Evolutionary conservation across 2,888 invertebrate genomes (phyloP), one percentile per base, ranked within the genome.

Genomic region (Epirrhoe tristata): DNA sequence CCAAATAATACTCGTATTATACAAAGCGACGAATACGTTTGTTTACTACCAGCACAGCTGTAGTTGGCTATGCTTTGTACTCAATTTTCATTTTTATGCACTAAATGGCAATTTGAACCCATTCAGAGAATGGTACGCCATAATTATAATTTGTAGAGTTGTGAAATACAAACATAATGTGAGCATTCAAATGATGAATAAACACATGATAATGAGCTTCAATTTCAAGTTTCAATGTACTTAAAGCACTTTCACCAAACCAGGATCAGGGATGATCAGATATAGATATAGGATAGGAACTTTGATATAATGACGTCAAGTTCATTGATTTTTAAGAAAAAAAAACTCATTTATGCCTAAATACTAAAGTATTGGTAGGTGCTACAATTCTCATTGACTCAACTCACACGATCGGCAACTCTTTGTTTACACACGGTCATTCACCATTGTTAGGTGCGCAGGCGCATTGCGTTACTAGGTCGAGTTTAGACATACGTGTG

Each of bases 381-480:
- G 16, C 16, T 48, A 48, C 48, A 16, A 48, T 48, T 48, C 48
- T 48, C 14, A 48, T 46, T 46, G 48, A 48, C 7, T 48, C 1
- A 48, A 48, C 52, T 12, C 31, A 52, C 52, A 57, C 56, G 17
- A 58, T 43, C 57, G 43, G 51, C 63, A 60, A 71, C 67, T 74
- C 72, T 56, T 66, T 83, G 84, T 83, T 84, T 83, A 83, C 69
- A 66, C 72, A 69, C 79, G 86, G 85, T 84, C 84, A 74, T 85
- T 85, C 83, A 85, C 84, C 83, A 84, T 79, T 76, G 76, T 80
- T 76, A 56, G 12, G 39, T 16, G 69, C 67, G 62, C 65, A 24
- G 52, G 70, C 66, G 68, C 66, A 61, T 54, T 24, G 39, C 58
- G 71, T 74, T 69, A 71, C 67, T 70, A 62, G 67, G 67, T 69